Evolutionary conservation across 1,140 invertebrate species (phyloP), one percentile per base, ranked within the genome.

Genomic region (Lucilia cuprina): DNA sequence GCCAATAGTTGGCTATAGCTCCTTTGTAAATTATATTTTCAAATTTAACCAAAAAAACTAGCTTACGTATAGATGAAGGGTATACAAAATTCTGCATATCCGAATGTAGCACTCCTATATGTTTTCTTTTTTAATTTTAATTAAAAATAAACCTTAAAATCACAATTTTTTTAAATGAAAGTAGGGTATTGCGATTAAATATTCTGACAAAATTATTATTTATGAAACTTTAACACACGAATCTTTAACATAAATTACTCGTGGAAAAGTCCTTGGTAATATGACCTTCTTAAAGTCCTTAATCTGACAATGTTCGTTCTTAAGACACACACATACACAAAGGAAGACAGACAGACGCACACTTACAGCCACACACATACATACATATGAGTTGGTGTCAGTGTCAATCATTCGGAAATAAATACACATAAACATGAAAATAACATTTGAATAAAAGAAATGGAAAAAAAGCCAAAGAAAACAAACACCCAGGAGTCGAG

Each of bases 331-430:
- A 41, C 41, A 41, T 30, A 41, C 41, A 41, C 7, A 41, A 41
- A 41, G 41, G 25, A 30, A 41, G 41, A 41, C 41, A 41, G 21
- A 87, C 87, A 88, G 85, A 83, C 86, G 85, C 86, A 85, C 75
- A 85, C 25, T 30, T 2, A 30, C 25, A 30, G 25, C 25, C 25
- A 77, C 17, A 25, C 74, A 41, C 25, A 4, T 30, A 19, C 74
- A 13, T 30, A 25, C 21, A 25, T 12, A 60, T n/a, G 55, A 17
- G 14, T 17, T n/a, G 13, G 14, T 60, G 55, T 60, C 55, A n/a
- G 55, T 60, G 17, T 47, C 41, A 82, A 21, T 41, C 83, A 55
- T 12, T 49, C 75, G 75, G 85, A 83, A 82, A 82, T 85, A 47
- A 82, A 50, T 74, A 85, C 65, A 85, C 84, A 83, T 75, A 84